A percentile compares a stretch with the other conserved stretches of the same genome.
Conservation (phyloP, 2,797 vertebrate species). For the Gila robusta region DNA sequence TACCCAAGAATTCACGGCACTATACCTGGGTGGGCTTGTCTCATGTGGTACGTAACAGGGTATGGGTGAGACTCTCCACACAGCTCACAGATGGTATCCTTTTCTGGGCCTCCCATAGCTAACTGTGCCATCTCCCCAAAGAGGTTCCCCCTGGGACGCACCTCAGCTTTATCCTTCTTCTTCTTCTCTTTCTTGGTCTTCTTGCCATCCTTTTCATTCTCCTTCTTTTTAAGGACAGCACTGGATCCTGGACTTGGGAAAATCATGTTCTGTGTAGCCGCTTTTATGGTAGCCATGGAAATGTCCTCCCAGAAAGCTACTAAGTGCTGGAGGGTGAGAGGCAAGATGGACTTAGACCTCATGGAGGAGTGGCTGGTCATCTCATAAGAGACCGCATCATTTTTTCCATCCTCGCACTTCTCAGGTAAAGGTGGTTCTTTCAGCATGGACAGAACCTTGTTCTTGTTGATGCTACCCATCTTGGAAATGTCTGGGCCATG, state of each 20-base stretch:
- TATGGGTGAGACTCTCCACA: conserved; percentile 98
- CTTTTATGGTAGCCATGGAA: conserved; percentile 97
- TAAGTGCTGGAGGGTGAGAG: conserved; percentile 94
- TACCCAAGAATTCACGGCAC: neutral
- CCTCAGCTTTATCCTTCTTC: conserved; percentile 95
- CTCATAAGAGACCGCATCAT: conserved; percentile 86
- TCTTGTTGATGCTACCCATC: conserved; percentile 99
- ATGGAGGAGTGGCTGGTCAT: conserved; percentile 83
- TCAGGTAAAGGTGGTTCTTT: conserved; percentile 96
- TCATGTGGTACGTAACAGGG: conserved; percentile 99
- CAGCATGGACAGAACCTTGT: conserved; percentile 98
- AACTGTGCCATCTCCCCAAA: conserved; percentile 99
- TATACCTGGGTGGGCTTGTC: conserved; percentile 96
- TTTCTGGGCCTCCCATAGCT: conserved; percentile 96
- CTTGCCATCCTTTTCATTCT: conserved; percentile 94
- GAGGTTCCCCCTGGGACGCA: conserved; percentile 94
- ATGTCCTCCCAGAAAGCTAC: conserved; percentile 99
- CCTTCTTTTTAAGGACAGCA: conserved; percentile 96
- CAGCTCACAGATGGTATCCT: conserved; percentile 97
- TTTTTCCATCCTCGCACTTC: conserved; percentile 95
- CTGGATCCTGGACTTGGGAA: conserved; percentile 99
- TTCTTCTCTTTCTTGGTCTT: conserved; percentile 98
- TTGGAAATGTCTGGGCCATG: conserved; percentile 99
- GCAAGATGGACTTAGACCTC: conserved; percentile 92
- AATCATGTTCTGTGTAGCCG: conserved; percentile 99